Percentiles rank a stretch among this genome's conserved stretches.
These are phyloP conservation scores for Pseudeuparius sepicola DNA, from an alignment of 2,888 invertebrate species.

Conservation along the genomic window DNA sequence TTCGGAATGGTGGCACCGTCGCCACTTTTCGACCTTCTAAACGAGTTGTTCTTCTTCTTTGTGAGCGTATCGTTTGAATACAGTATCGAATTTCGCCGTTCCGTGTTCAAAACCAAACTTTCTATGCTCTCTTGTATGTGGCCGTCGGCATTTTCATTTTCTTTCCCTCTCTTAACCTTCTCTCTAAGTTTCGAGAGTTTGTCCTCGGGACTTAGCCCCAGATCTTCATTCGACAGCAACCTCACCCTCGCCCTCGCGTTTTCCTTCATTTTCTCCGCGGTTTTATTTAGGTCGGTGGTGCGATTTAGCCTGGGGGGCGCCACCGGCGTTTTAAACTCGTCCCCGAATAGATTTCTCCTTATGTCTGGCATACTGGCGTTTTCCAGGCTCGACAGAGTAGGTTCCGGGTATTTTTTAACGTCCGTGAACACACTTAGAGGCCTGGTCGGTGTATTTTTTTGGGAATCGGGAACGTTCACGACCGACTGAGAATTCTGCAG, in stretches of 20 bases:
- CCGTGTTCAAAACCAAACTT: slow-evolving; percentile 30
- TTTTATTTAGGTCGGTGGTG: slow-evolving; percentile 39
- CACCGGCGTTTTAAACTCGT: slow-evolving; percentile 42
- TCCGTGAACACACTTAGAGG: slow-evolving; percentile 30
- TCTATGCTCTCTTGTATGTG: slow-evolving; percentile 29
- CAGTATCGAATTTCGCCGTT: slow-evolving; percentile 31
- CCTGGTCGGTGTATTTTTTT: slow-evolving; percentile 23
- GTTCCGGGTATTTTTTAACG: slow-evolving; percentile 17
- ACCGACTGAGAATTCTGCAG: slow-evolving; percentile 30
- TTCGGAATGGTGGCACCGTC: slow-evolving; percentile 23
- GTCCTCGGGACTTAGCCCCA: slow-evolving; percentile 62
- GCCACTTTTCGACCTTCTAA: slow-evolving; percentile 33
- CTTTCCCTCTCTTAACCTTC: slow-evolving; percentile 31
- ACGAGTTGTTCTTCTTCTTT: slow-evolving; percentile 31
- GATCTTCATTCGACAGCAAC: slow-evolving; percentile 61
- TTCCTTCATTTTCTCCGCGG: slow-evolving; percentile 50
- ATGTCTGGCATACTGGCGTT: slow-evolving; percentile 39
- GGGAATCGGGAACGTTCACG: slow-evolving; percentile 20
- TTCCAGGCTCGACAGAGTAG: slow-evolving; percentile 33
- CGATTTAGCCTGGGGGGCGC: slow-evolving; percentile 41
- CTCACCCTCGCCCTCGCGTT: slow-evolving; percentile 51
- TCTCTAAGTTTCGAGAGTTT: slow-evolving; percentile 47
- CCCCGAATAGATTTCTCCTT: slow-evolving; percentile 32
- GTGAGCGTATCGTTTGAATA: slow-evolving; percentile 34
- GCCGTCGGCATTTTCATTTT: slow-evolving; percentile 26